Base-by-base conservation (phyloP, 2,888 invertebrate species). In the Listrodromus nycthemerus region DNA sequence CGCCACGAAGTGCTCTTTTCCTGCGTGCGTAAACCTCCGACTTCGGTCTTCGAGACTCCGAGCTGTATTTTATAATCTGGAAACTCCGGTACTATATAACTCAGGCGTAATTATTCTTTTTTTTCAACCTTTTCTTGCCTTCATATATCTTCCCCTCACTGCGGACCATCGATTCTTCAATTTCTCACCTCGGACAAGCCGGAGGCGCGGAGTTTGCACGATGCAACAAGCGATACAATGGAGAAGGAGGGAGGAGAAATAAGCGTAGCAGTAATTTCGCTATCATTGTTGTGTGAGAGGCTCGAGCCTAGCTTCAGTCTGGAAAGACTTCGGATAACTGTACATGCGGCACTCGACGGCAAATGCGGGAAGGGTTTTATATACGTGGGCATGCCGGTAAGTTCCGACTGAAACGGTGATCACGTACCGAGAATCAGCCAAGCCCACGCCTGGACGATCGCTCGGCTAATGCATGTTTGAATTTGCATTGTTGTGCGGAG, bases 1-100 rank as follows among this genome's bases (percentile, higher is more conserved):
- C 93, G 93, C 89, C 88, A 86, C 82, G 50, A 84, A 90, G 91
- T 90, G 88, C 91, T 92, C 92, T 90, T 91, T 92, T 91, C 91
- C 91, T 91, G 88, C 86, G 86, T 87, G 66, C 76, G 74, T 75
- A 75, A 74, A 78, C 27, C 37, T 58, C 78, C 52, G 41, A 65
- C 71, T 74, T 33, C 61, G 61, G 27, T 30, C 30, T 27, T 30
- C 61, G 61, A 30, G 58, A 58, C 58, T 58, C 58, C 7, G 5
- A 30, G 61, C 61, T 61, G 27, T 30, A 61, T 61, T 61, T 30
- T 61, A 30, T 71, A 71, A 71, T 71, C 24, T 5, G 58, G 71
- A 55, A 55, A 71, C 19, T 37, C 21, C 55, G 37, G 16, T 55
- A 48, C 37, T 27, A 16, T 21, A 16, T n/a, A 71, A 21, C 16